Percentiles rank a stretch among this genome's conserved stretches.
These are phyloP conservation scores for Typhlomys cinereus DNA, from an alignment of 2,113 vertebrate genomes.

Conservation along the genomic window DNA sequence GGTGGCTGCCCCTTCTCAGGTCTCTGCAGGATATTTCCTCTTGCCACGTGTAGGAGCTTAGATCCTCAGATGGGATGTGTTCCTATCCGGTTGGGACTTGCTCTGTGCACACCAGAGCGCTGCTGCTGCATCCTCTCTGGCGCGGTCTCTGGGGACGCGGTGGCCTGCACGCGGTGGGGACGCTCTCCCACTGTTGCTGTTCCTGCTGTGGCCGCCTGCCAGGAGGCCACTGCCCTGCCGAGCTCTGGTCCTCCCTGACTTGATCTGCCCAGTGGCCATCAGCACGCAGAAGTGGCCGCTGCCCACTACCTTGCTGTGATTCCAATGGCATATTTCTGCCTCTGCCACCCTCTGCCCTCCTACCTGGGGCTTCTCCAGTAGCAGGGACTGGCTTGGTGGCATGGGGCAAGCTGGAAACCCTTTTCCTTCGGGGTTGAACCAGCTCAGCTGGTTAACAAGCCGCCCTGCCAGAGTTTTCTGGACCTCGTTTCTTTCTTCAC, in stretches of 20 bases:
- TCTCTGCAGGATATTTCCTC: accelerated
- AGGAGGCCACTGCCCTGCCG: neutral
- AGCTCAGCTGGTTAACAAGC: neutral
- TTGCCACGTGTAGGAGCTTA: accelerated
- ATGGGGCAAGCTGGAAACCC: neutral
- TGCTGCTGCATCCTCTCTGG: neutral
- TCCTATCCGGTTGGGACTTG: neutral
- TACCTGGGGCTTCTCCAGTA: neutral
- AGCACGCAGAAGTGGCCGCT: neutral
- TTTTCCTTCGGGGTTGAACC: neutral
- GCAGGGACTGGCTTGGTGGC: neutral
- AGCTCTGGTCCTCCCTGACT: neutral
- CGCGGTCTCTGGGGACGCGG: neutral
- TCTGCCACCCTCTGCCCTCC: neutral
- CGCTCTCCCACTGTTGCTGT: neutral
- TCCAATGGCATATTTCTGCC: neutral
- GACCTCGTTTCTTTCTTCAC: too few species aligned
- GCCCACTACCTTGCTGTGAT: neutral
- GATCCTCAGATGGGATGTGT: neutral
- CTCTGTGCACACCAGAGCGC: neutral
- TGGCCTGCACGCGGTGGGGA: neutral
- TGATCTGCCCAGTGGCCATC: neutral
- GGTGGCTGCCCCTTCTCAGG: neutral
- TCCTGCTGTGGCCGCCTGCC: neutral
- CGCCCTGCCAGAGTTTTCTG: neutral